Evolutionary conservation across 2,888 invertebrate species (phyloP), one percentile per base, ranked within the genome.

Genomic region (Standfussiana lucernea): DNA sequence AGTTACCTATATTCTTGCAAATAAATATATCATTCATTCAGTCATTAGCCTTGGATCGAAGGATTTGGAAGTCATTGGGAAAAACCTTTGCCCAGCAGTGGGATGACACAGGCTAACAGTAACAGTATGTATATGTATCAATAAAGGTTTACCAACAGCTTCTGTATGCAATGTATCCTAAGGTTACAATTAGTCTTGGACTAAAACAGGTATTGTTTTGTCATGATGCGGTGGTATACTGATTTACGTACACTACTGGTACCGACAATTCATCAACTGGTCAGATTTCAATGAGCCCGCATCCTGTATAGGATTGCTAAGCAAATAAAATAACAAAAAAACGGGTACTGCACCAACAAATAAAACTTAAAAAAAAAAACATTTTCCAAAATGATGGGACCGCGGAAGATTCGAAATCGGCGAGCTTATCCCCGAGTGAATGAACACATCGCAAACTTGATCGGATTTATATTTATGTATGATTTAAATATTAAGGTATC

Each of bases 401-500:
- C 42, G 35, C 18, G 2, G 15, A 7, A 10, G 13, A 64, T 62
- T 62, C 15, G 8, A 21, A 1, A 42, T 35, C 18, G 24, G 4
- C 1, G 35, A 24, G 50, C 5, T 42, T 11, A 77, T 77, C 45
- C 40, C 37, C 42, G n/a, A 56, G 5, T 32, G 24, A 64, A 47
- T 45, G 6, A 65, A 56, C 64, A 47, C 50, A 35, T 50, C 40
- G 21, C 35, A 21, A 64, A 45, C 70, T 56, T 45, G 53, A 53
- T 62, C 28, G 13, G 28, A 42, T 35, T 35, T 15, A 32, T 50
- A 35, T 64, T 42, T 18, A 11, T 15, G 7, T 37, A 32, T 24
- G 24, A 65, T 77, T 77, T 64, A 21, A 77, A 77, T 69, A 77
- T 53, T 32, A n/a, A n/a, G n/a, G n/a, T n/a, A n/a, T n/a, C n/a